Base-by-base conservation (phyloP, 2,797 vertebrate genomes). In the Gallinago nigripennis region DNA sequence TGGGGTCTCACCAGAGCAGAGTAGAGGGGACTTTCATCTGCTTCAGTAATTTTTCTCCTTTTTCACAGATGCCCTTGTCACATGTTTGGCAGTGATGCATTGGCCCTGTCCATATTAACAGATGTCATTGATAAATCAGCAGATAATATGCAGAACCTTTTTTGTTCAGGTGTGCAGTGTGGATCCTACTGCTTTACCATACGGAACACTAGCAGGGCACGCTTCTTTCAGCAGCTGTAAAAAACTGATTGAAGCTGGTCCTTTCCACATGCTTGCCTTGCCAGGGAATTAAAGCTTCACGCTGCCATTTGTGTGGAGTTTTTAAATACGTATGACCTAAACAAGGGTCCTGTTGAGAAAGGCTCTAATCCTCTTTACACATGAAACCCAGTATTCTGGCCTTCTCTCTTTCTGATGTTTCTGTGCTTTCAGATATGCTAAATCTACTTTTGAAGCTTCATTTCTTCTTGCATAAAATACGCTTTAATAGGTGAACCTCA, bases 271-370 rank as follows among this genome's bases (percentile, higher is more conserved):
- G 51, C 18, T 81, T 90, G 64, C n/a, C 25, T 72, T 88, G 56
- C 53, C 64, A 87, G 70, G 66, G 65, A 84, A 80, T 86, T 82
- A 89, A 92, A 89, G 43, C 76, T 91, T 76, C 43, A 51, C 75
- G 46, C 61, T 94, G 71, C 58, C 64, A 56, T 95, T 87, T 92
- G 71, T 86, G 28, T 57, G 61, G 48, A 56, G 37, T 45, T 94
- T 61, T 90, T 70, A 81, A 91, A 95, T 93, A 91, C 75, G 79
- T 41, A 83, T 93, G 82, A 92, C 79, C 75, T 35, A 90, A 87
- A 94, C 54, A 80, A 95, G 69, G 48, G 57, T 6, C 35, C 27
- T 78, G 25, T 53, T 91, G 90, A 69, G 79, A 65, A 70, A 70
- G 41, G 16, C 63, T 94, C 63, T 85, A 37, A 82, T 93, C 58